Evolutionary conservation across 2,888 invertebrate genomes (phyloP).

Genomic region (Epinotia bilunana): DNA sequence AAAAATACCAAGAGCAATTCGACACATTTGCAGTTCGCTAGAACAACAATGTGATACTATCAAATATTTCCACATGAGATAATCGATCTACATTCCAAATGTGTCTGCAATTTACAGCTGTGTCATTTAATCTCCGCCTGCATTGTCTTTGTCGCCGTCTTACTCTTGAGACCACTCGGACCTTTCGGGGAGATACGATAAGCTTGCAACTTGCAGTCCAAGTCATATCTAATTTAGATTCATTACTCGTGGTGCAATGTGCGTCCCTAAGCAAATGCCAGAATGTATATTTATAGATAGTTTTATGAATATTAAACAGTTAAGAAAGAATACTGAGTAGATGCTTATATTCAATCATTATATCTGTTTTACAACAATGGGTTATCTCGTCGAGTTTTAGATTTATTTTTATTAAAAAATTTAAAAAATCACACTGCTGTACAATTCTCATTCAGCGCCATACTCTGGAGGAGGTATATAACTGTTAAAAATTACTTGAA

Average conservation of each 20-base stretch:
- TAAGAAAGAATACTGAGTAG: background rate
- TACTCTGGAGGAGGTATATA: conserved; percentile 47
- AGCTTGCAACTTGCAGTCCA: conserved; percentile 6
- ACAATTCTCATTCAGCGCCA: conserved; percentile 12
- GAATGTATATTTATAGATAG: background rate
- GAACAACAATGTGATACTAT: conserved; percentile 9
- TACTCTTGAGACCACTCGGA: conserved; percentile 7
- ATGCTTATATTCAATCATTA: too few relatives aligned
- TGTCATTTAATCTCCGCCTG: conserved; percentile 25
- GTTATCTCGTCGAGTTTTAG: too few relatives aligned
- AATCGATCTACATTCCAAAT: conserved; percentile 37
- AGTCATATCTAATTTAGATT: conserved; percentile 18
- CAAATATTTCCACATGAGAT: conserved; percentile 29
- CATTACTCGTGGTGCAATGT: conserved; percentile 17
- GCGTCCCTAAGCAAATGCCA: background rate
- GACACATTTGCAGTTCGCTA: background rate
- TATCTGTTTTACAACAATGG: too few relatives aligned
- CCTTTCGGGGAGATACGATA: conserved; percentile 5
- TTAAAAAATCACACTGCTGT: too few relatives aligned
- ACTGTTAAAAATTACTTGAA: conserved; percentile 63
- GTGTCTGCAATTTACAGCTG: conserved; percentile 27
- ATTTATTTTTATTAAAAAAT: too few relatives aligned
- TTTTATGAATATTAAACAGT: background rate
- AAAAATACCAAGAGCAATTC: background rate
- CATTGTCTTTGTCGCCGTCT: conserved; percentile 25